A percentile compares a stretch with the other conserved stretches of the same genome.
Conservation (phyloP, 2,888 invertebrate species). For the Thereva unica region DNA sequence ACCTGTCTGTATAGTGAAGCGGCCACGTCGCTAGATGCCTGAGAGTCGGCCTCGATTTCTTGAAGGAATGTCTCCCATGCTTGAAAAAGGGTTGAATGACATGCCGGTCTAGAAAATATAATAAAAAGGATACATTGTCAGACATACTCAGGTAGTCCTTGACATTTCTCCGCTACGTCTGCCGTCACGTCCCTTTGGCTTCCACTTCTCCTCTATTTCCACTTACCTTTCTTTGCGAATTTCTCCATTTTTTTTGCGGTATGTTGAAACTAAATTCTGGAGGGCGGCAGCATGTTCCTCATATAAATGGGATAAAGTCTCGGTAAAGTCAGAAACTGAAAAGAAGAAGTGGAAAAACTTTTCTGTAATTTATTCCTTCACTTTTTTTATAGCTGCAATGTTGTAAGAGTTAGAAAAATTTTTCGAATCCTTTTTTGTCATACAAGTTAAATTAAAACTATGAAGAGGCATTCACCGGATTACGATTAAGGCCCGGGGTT, state of each 20-base stretch:
- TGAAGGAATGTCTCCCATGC: slow-evolving; percentile 89
- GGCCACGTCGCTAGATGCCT: slow-evolving; percentile 83
- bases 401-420: no score
- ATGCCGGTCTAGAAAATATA: slow-evolving; percentile 67
- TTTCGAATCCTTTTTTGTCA: no score
- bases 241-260: slow-evolving; percentile 82
- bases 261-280: slow-evolving; percentile 82
- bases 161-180: not conserved
- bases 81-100: slow-evolving; percentile 81
- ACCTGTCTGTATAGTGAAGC: slow-evolving; percentile 74
- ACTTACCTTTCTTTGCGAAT: slow-evolving; percentile 82
- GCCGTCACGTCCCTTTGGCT: not conserved
- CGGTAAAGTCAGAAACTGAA: slow-evolving; percentile 90
- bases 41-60: slow-evolving; percentile 87
- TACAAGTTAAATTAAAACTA: no score
- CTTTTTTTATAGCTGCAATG: no score
- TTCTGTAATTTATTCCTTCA: not conserved
- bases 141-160: not conserved
- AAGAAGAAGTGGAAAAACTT: slow-evolving; percentile 41
- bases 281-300: slow-evolving; percentile 87
- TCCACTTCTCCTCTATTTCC: slow-evolving; percentile 3
- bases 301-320: slow-evolving; percentile 85
- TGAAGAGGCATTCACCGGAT: no score
- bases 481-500: no score
- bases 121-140: slow-evolving; percentile 15